These are phyloP conservation scores for Aldabrachelys gigantea DNA, from an alignment of 2,113 vertebrate genomes.

Conservation along the genomic window DNA sequence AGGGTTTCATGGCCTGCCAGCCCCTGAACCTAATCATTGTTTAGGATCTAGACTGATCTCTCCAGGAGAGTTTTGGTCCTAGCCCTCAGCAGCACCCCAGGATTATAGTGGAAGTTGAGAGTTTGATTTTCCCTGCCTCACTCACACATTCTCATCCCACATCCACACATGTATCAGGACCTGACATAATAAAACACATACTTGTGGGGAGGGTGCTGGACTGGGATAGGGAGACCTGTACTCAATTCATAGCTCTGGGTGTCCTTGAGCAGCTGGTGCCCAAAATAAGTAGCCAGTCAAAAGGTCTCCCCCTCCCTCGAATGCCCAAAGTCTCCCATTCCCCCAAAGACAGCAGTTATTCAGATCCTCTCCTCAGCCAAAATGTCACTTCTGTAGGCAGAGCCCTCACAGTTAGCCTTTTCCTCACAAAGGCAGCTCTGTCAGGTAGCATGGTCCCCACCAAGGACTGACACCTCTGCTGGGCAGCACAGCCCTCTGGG, in stretches of 20 bases:
- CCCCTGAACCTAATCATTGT: conserved; percentile 47
- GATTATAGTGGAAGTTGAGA: conserved; percentile 54
- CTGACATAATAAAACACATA: conserved; percentile 51
- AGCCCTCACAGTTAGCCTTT: neutral
- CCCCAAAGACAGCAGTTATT: neutral
- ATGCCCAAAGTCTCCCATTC: neutral
- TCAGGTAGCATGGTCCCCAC: neutral
- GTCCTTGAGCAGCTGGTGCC: neutral
- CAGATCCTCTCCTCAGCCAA: neutral
- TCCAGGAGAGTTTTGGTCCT: neutral
- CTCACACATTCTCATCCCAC: conserved; percentile 10
- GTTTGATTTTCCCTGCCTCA: conserved; percentile 12
- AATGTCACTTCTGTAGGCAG: neutral
- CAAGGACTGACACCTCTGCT: neutral
- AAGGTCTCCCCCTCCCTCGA: neutral
- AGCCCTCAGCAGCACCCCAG: conserved; percentile 57
- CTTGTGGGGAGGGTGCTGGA: neutral
- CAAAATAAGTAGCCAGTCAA: neutral
- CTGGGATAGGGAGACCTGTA: conserved; percentile 1
- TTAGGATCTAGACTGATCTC: conserved; percentile 56
- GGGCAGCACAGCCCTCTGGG: neutral
- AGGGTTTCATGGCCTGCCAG: neutral
- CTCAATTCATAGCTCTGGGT: conserved; percentile 8
- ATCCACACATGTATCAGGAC: conserved; percentile 32
- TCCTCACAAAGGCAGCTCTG: neutral